Evolutionary conservation across 2,888 invertebrate species (phyloP).

Genomic region (Lepidocyrtoides sp.): DNA sequence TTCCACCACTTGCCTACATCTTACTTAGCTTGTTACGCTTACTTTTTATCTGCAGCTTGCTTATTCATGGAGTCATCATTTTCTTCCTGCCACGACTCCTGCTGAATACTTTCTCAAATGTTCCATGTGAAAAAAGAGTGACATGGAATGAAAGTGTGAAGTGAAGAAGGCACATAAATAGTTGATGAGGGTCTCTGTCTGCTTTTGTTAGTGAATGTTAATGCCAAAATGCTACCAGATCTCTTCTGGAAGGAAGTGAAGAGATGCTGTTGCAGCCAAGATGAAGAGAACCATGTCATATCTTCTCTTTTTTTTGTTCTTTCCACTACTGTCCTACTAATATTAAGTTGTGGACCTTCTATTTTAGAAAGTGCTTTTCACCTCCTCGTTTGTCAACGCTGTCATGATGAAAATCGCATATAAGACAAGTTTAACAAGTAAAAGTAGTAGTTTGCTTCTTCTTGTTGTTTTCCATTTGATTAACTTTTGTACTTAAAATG

Average conservation of each 20-base stretch:
- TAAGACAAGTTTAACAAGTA: background rate
- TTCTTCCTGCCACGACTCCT: background rate
- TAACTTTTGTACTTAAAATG: background rate
- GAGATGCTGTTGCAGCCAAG: no score
- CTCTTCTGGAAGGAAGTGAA: no score
- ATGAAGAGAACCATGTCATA: no score
- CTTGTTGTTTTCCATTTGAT: background rate
- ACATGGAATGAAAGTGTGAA: background rate
- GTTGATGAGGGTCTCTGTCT: background rate
- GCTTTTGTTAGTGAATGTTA: no score
- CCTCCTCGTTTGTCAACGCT: no score
- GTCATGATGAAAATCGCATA: background rate
- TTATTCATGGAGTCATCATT: background rate
- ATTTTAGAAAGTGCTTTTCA: no score
- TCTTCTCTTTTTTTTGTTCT: no score
- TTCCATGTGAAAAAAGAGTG: background rate
- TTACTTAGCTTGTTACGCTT: no score
- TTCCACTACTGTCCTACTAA: no score
- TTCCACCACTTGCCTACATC: no score
- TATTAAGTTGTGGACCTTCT: no score
- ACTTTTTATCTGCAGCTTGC: background rate
- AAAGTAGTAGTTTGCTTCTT: background rate
- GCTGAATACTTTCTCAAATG: background rate
- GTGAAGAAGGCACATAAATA: slow-evolving; percentile 12
- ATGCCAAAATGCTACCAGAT: no score